phyloP scores from a whole-genome alignment of 2,797 vertebrate genomes.

The Paratrypauchen microcephalus region DNA sequence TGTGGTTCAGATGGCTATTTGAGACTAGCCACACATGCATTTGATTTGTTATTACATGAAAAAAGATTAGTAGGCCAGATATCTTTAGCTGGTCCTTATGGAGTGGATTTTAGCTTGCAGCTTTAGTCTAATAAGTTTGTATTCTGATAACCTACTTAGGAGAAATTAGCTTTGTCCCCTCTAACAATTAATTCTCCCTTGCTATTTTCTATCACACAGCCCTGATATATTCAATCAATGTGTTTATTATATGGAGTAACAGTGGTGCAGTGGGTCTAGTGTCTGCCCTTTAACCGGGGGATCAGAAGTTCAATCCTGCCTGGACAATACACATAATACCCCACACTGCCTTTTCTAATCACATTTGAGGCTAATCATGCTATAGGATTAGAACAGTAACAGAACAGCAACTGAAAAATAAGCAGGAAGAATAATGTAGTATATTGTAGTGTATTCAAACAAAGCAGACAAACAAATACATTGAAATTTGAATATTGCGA shows the following conservation, averaged over 20 bases:
- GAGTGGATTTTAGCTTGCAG: constrained; percentile 50
- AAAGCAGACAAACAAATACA: too few relatives aligned
- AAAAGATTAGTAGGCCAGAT: constrained; percentile 61
- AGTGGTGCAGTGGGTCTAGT: neutral
- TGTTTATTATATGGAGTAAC: neutral
- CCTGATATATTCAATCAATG: neutral
- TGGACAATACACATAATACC: too few relatives aligned
- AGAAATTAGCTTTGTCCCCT: constrained; percentile 48
- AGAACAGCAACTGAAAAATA: too few relatives aligned
- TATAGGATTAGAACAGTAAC: too few relatives aligned
- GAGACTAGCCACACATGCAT: constrained; percentile 2
- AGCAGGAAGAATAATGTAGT: too few relatives aligned
- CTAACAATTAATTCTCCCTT: constrained; percentile 22
- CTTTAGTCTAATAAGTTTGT: constrained; percentile 36
- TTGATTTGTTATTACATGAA: constrained; percentile 24
- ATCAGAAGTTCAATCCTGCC: too few relatives aligned
- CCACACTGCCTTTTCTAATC: neutral
- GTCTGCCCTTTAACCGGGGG: neutral
- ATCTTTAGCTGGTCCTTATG: constrained; percentile 58
- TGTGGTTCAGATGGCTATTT: neutral
- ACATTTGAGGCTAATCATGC: too few relatives aligned
- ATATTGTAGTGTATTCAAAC: too few relatives aligned
- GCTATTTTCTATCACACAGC: constrained; percentile 22
- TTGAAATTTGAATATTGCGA: too few relatives aligned
- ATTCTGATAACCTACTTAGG: constrained; percentile 65